Evolutionary conservation across 2,113 vertebrate species (phyloP), one percentile per base, ranked within the genome.

Genomic region (Tetraodon nigroviridis): DNA sequence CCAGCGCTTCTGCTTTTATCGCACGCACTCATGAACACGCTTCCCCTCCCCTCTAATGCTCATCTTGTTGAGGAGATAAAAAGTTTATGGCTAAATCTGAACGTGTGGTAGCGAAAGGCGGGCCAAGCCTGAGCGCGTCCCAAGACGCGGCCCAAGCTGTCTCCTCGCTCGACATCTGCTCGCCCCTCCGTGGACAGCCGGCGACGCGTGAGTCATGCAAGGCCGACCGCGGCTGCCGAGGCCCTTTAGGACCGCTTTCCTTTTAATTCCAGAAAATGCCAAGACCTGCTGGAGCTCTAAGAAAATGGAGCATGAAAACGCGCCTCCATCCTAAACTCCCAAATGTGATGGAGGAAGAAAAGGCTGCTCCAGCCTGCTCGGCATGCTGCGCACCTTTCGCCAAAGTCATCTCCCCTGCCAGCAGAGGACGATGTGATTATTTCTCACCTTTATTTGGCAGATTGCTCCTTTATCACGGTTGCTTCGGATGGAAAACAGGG

Each of bases 381-480:
- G 32, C 61, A 62, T 42, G 60, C 68, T 58, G 58, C 51, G 51
- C 62, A 46, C 52, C 10, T 73, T 81, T 78, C 69, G 15, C 68
- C 78, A 84, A 86, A 82, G 80, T 84, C 79, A 79, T 87, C 71
- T 74, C 73, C 57, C 67, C 73, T 66, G 58, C 59, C 42, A 24
- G 71, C 68, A 70, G 78, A 85, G 76, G 82, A 85, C 84, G 64
- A 51, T 51, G 58, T 83, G 84, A 88, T 90, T 84, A 83, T 84
- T 82, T 84, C 76, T 74, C 73, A 67, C 75, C 74, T 81, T 81
- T 69, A 61, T 86, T 84, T 75, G 55, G 66, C 69, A 84, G 78
- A 84, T 86, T 86, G 80, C 70, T 86, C 69, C 78, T 84, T 88
- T 85, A 90, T 90, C 84, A 4, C 71, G 67, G 58, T 27, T 27